Conservation (phyloP, 2,888 invertebrate genomes). For the Amphipoea lucens region DNA sequence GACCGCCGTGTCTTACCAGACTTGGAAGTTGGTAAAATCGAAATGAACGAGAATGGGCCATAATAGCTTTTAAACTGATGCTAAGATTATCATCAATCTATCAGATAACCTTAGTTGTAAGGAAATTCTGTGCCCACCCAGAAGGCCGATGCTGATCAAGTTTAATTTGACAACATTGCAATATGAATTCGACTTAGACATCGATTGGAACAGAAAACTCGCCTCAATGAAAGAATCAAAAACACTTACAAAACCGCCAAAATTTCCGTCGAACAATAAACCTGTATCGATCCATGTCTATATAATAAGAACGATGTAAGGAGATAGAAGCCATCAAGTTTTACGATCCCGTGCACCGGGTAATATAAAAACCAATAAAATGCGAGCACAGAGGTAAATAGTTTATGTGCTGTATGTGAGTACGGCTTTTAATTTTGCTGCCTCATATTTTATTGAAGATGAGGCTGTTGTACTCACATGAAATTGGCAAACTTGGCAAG, state of each 20-base stretch:
- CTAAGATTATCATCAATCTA: neutral
- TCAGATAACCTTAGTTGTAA: neutral
- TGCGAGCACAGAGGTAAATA: conserved; percentile 62
- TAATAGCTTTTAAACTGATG: neutral
- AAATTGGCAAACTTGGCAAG: conserved; percentile 5
- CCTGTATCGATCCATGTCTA: conserved; percentile 54
- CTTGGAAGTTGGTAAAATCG: too few species aligned
- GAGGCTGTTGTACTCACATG: conserved; percentile 9
- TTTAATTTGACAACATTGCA: neutral
- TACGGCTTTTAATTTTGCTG: conserved; percentile 58
- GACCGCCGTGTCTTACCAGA: neutral
- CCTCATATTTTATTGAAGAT: conserved; percentile 53
- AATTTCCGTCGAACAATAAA: conserved; percentile 47
- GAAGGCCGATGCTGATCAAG: neutral
- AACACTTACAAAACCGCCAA: conserved; percentile 14
- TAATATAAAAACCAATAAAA: conserved; percentile 71
- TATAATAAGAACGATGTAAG: conserved; percentile 60
- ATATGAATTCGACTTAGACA: neutral
- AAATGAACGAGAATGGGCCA: neutral
- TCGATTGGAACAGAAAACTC: neutral
- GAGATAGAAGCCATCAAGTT: conserved; percentile 70
- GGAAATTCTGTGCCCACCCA: neutral
- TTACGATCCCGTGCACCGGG: conserved; percentile 69
- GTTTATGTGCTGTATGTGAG: conserved; percentile 57
- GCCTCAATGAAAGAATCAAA: neutral